A percentile compares a stretch with the other conserved stretches of the same genome.
These are phyloP conservation scores for Camponotus fellah DNA, from an alignment of 2,888 invertebrate genomes.

Conservation along the genomic window DNA sequence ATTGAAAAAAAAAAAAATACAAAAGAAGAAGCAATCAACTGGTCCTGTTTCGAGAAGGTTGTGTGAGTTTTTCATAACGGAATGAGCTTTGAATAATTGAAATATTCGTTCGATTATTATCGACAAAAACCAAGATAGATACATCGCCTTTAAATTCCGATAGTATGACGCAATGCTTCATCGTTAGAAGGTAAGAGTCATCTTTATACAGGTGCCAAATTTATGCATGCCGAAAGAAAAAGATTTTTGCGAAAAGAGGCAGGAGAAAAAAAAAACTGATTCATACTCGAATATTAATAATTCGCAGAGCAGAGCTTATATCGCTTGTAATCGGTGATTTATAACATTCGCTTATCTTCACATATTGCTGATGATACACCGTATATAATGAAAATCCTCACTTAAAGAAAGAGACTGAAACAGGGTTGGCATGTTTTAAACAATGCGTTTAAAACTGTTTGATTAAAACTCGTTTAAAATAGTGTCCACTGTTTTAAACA, in stretches of 20 bases:
- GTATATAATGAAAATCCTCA: conserved; percentile 7
- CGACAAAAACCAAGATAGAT: neutral
- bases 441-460: too few species aligned
- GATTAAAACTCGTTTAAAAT: too few species aligned
- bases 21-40: conserved; percentile 36
- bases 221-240: conserved; percentile 43
- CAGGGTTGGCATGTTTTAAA: too few species aligned
- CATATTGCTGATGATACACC: conserved; percentile 3
- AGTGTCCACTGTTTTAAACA: too few species aligned
- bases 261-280: neutral
- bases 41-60: conserved; percentile 17
- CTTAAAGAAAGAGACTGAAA: conserved; percentile 22
- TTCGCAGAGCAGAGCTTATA: conserved; percentile 22
- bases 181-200: neutral
- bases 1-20: conserved; percentile 40
- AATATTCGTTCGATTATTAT: neutral
- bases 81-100: neutral
- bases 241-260: neutral
- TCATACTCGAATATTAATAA: neutral
- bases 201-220: conserved; percentile 69
- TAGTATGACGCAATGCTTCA: conserved; percentile 9
- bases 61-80: conserved; percentile 34
- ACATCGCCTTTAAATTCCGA: conserved; percentile 25
- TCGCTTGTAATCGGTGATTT: conserved; percentile 17
- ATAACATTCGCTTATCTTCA: conserved; percentile 17